Evolutionary conservation across 2,797 vertebrate species (phyloP), one percentile per base, ranked within the genome.

Genomic region (Synanceia verrucosa): DNA sequence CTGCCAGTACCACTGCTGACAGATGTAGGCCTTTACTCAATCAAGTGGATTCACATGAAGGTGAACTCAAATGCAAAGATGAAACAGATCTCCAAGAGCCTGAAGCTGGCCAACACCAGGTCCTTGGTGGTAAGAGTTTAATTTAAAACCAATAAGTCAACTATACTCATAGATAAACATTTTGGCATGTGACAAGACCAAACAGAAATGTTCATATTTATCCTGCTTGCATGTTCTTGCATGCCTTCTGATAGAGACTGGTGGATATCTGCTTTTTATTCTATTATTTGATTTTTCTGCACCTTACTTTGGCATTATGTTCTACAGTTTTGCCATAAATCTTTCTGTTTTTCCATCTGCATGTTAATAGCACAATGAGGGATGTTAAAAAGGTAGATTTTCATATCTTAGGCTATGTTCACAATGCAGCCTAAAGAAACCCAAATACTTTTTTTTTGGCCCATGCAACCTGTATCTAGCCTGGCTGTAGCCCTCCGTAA

Each of bases 111-210:
- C 72, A 70, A 23, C 63, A 82, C 57, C 39, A 87, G 78, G 82
- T 12, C 46, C 34, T 57, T 60, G 65, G 81, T 86, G 95, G 95
- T 96, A 95, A 96, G 88, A 81, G 7, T 57, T 52, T 52, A 57
- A 56, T 70, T 51, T n/a, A 10, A 51, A 41, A 65, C 39, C 19
- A 70, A 10, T 52, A 9, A 69, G 26, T 72, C 56, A 55, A 61
- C 36, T 31, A 51, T 48, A 63, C 33, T n/a, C 6, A 33, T 48
- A 24, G 19, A 43, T 16, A 18, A 13, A 50, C 14, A 65, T 28
- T 26, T 12, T 31, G 26, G 23, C 29, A 19, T 18, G 16, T 39
- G n/a, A 37, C n/a, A 43, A 28, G 9, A 31, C 5, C 18, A 24
- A 44, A 31, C 39, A 6, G 18, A 11, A 8, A 36, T 37, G 23